Percentiles rank a stretch among this genome's conserved stretches.
phyloP scores from a whole-genome alignment of 2,113 vertebrate genomes.

The Hepsetus odoe region DNA sequence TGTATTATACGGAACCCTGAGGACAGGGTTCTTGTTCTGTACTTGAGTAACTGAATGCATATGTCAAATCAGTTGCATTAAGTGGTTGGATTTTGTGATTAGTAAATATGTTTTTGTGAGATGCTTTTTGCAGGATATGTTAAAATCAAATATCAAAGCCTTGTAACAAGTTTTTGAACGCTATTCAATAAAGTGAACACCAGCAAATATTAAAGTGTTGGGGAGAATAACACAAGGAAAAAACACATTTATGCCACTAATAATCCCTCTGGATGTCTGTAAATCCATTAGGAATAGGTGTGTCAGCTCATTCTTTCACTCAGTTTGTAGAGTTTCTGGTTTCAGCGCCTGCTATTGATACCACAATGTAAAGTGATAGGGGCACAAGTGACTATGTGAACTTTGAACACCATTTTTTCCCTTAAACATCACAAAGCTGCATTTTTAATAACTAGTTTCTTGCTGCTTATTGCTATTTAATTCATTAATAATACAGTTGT shows the following conservation, averaged over 20 bases:
- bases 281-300: constrained; percentile 61
- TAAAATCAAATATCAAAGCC: neutral
- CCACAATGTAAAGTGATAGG: constrained; percentile 43
- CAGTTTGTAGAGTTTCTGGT: constrained; percentile 53
- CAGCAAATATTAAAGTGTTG: neutral
- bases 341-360: constrained; percentile 46
- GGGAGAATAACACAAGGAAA: neutral
- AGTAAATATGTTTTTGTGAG: neutral
- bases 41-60: neutral
- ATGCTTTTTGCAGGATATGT: neutral
- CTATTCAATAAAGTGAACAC: neutral
- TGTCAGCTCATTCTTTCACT: constrained; percentile 56
- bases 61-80: neutral
- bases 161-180: neutral
- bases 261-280: constrained; percentile 14
- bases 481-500: neutral
- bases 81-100: neutral
- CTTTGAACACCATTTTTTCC: constrained; percentile 27
- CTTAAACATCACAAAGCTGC: constrained; percentile 19
- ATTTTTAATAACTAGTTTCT: no score
- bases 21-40: neutral
- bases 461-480: neutral
- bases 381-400: constrained; percentile 22
- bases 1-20: neutral
- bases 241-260: neutral